phyloP scores from a whole-genome alignment of 92 coral and sea anemone genomes.

The Zoanthus solanderi region DNA sequence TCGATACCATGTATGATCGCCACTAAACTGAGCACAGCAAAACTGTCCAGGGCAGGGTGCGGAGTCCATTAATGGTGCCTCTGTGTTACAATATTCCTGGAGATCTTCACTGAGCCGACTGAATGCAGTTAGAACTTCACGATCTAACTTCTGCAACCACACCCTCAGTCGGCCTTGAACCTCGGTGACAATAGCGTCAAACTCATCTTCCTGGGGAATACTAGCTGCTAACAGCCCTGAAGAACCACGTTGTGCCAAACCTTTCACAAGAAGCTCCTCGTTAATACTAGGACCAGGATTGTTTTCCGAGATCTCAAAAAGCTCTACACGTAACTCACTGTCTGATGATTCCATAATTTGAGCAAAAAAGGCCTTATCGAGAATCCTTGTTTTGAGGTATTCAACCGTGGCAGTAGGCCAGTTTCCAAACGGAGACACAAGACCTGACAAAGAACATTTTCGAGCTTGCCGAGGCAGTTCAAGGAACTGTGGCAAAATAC shows the following conservation, averaged over 20 bases:
- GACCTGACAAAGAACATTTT: constrained; percentile 63
- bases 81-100: constrained; percentile 56
- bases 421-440: constrained; percentile 33
- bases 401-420: constrained; percentile 59
- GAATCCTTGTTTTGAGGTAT: constrained; percentile 53
- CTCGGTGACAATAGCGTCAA: constrained; percentile 74
- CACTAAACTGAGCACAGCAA: constrained; percentile 76
- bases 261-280: constrained; percentile 53
- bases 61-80: constrained; percentile 35
- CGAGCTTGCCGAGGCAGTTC: constrained; percentile 80
- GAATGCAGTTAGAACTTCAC: constrained; percentile 47
- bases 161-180: constrained; percentile 71
- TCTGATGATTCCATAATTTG: constrained; percentile 38
- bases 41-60: constrained; percentile 65
- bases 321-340: constrained; percentile 45
- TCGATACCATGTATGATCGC: constrained; percentile 81
- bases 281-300: constrained; percentile 56
- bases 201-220: constrained; percentile 60
- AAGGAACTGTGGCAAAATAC: constrained; percentile 54
- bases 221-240: constrained; percentile 36
- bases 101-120: constrained; percentile 57
- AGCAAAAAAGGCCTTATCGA: constrained; percentile 60
- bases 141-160: constrained; percentile 74
- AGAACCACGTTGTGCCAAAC: constrained; percentile 29
- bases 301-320: constrained; percentile 58